Evolutionary conservation across 2,888 invertebrate genomes (phyloP).

Genomic region (Drosophila mercatorum): DNA sequence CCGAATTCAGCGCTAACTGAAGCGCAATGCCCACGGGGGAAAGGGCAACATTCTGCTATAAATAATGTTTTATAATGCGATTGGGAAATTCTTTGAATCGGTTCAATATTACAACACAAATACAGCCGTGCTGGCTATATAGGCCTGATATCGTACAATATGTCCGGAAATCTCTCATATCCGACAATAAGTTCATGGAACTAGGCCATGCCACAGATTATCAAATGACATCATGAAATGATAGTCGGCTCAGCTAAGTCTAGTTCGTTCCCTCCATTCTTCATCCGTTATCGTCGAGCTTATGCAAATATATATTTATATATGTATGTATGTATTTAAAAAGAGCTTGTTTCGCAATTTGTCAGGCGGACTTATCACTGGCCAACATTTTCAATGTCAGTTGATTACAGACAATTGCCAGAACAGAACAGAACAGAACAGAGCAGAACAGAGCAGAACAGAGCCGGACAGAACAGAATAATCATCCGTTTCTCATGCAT

Average conservation of each 20-base stretch:
- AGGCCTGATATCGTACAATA: neutral
- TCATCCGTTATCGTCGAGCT: neutral
- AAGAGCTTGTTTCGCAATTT: slow-evolving; percentile 44
- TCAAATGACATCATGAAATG: slow-evolving; percentile 37
- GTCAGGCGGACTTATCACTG: slow-evolving; percentile 37
- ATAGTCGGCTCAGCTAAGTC: slow-evolving; percentile 7
- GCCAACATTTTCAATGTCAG: slow-evolving; percentile 57
- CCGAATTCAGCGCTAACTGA: slow-evolving; percentile 20
- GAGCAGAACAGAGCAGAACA: slow-evolving; percentile 11
- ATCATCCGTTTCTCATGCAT: slow-evolving; percentile 13
- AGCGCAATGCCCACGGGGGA: slow-evolving; percentile 12
- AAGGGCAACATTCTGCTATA: neutral
- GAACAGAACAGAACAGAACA: slow-evolving; percentile 26
- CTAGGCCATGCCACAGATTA: neutral
- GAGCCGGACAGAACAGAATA: slow-evolving; percentile 18
- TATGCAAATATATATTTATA: neutral
- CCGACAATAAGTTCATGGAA: slow-evolving; percentile 5
- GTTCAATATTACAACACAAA: slow-evolving; percentile 3
- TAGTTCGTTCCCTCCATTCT: neutral
- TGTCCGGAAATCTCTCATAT: slow-evolving; percentile 31
- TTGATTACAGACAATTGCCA: slow-evolving; percentile 52
- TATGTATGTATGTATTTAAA: neutral
- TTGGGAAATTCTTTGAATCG: slow-evolving; percentile 27
- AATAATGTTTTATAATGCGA: slow-evolving; percentile 28
- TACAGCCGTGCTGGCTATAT: slow-evolving; percentile 4